Evolutionary conservation across 2,888 invertebrate genomes (phyloP), one percentile per base, ranked within the genome.

Genomic region (Glyphotaelius pellucidus): DNA sequence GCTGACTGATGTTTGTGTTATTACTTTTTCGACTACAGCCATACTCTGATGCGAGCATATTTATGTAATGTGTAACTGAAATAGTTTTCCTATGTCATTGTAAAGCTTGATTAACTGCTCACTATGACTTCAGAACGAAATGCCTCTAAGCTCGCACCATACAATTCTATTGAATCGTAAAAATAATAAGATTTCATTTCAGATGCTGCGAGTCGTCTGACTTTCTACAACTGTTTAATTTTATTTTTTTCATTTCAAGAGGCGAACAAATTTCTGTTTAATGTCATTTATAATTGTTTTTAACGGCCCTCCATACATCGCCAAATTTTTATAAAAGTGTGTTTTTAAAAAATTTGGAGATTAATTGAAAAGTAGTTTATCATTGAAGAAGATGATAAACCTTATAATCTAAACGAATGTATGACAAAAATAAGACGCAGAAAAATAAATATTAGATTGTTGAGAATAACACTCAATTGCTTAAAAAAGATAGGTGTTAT

Each of bases 1-100:
- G 92, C 91, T 80, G 91, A 89, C 80, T 89, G 92, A 90, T 92
- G 92, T 91, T 90, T 91, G 31, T 67, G 90, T 90, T 93, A 92
- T 90, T 91, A 90, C 90, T 86, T 91, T 92, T 92, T 88, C 67
- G 31, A 35, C 79, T 32, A 14, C 80, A 19, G 83, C 42, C 47
- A 32, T 42, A 38, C 80, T 89, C 89, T 38, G 89, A n/a, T n/a
- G 89, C 80, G 38, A n/a, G 89, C 38, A 80, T 89, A 89, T 89
- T 89, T 89, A 47, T 89, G 89, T 89, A 80, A 89, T 89, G 89
- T 89, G 79, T 80, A 89, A 80, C 89, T 38, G 79, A 80, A 89
- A 89, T 89, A 80, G 80, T 80, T 89, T 38, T 67, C 79, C 35
- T 79, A 52, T 88, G 89, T 89, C 89, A 89, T 89, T 89, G 89